Evolutionary conservation across 2,888 invertebrate species (phyloP).

Genomic region (Drosophila tripunctata): DNA sequence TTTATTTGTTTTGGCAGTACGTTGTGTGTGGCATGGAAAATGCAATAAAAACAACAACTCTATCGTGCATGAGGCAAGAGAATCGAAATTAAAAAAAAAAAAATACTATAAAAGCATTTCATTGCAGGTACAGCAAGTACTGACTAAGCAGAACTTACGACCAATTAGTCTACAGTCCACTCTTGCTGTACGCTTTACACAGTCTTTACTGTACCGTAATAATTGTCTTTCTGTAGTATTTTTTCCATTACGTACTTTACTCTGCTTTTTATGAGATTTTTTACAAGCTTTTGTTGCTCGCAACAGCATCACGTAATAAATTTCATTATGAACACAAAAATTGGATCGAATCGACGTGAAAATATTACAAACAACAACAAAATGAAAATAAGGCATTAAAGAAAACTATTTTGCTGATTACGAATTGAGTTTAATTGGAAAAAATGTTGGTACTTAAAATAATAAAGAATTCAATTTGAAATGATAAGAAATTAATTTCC

Average conservation of each 20-base stretch:
- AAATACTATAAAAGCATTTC: conserved; percentile 50
- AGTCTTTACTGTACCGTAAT: conserved; percentile 31
- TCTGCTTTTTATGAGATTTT: conserved; percentile 54
- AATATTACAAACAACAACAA: background rate
- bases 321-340: conserved; percentile 54
- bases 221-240: conserved; percentile 38
- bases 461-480: background rate
- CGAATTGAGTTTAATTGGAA: conserved; percentile 3
- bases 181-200: background rate
- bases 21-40: conserved; percentile 45
- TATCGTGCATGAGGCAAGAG: conserved; percentile 19
- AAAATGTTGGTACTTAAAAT: conserved; percentile 7
- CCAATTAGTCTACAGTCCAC: background rate
- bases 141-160: background rate
- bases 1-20: conserved; percentile 38
- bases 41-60: conserved; percentile 36
- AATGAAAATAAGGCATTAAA: conserved; percentile 2
- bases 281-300: conserved; percentile 26
- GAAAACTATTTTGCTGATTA: conserved; percentile 19
- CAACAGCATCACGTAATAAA: conserved; percentile 68
- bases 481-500: conserved; percentile 11
- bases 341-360: conserved; percentile 33
- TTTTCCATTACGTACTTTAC: conserved; percentile 44
- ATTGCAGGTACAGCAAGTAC: conserved; percentile 38
- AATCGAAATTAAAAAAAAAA: conserved; percentile 51